A percentile compares a stretch with the other conserved stretches of the same genome.
These are phyloP conservation scores for Parnassius smintheus DNA, from an alignment of 2,888 invertebrate genomes.

Conservation along the genomic window DNA sequence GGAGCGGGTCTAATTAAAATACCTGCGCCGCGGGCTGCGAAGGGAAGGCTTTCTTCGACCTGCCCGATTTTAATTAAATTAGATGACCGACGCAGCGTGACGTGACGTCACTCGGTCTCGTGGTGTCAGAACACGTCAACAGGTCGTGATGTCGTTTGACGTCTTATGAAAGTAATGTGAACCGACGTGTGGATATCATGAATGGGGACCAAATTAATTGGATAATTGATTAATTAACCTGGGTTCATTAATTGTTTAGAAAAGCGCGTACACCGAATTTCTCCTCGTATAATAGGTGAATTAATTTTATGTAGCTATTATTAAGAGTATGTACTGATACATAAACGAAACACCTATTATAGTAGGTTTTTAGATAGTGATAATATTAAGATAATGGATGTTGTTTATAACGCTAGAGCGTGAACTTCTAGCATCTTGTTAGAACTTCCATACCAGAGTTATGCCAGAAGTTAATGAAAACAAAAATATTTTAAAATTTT, in stretches of 20 bases:
- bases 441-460: no score
- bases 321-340: no score
- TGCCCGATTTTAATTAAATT: slow-evolving; percentile 41
- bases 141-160: not conserved
- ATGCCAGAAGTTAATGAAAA: no score
- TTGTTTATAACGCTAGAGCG: no score
- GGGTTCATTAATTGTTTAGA: not conserved
- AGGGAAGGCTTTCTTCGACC: slow-evolving; percentile 19
- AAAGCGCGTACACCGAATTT: no score
- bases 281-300: no score
- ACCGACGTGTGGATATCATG: not conserved
- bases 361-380: no score
- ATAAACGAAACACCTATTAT: no score
- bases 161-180: not conserved
- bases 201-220: not conserved
- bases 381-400: no score
- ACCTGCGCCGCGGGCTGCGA: slow-evolving; percentile 37
- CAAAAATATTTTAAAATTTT: no score
- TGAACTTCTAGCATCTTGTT: no score
- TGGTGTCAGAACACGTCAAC: slow-evolving; percentile 2
- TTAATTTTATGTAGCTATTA: no score
- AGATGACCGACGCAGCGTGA: slow-evolving; percentile 30
- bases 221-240: slow-evolving; percentile 2
- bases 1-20: slow-evolving; percentile 51
- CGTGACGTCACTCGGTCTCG: slow-evolving; percentile 27